Conservation (phyloP, 2,888 invertebrate species). For the Antheraea yamamai region DNA sequence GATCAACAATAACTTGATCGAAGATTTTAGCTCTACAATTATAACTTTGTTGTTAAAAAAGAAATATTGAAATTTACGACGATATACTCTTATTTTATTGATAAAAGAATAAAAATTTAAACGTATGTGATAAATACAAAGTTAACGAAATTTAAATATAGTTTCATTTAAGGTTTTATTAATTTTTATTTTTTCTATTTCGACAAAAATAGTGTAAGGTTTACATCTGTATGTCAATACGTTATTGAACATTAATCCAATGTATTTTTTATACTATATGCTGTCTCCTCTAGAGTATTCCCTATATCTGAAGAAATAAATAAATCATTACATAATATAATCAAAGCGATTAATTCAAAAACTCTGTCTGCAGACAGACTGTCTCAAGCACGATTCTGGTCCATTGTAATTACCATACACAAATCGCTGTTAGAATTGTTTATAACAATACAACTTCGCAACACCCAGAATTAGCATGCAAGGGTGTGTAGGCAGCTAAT, state of each 20-base stretch:
- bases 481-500: constrained; percentile 14
- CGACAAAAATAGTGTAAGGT: too few species aligned
- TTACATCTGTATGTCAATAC: too few species aligned
- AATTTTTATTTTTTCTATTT: too few species aligned
- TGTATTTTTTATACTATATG: too few species aligned
- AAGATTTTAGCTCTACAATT: too few species aligned
- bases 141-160: background rate
- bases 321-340: background rate
- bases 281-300: too few species aligned
- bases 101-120: background rate
- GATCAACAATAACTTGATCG: too few species aligned
- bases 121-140: background rate
- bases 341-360: constrained; percentile 1
- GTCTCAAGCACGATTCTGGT: constrained; percentile 45
- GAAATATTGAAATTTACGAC: too few species aligned
- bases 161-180: background rate
- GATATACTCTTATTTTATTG: too few species aligned
- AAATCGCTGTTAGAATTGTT: constrained; percentile 44
- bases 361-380: constrained; percentile 35
- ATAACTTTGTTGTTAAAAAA: too few species aligned
- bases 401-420: constrained; percentile 45
- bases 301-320: background rate
- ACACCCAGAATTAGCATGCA: constrained; percentile 14
- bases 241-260: too few species aligned
- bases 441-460: constrained; percentile 27